Evolutionary conservation across 2,888 invertebrate genomes (phyloP), one percentile per base, ranked within the genome.

Genomic region (Drosophila flavopinicola): DNA sequence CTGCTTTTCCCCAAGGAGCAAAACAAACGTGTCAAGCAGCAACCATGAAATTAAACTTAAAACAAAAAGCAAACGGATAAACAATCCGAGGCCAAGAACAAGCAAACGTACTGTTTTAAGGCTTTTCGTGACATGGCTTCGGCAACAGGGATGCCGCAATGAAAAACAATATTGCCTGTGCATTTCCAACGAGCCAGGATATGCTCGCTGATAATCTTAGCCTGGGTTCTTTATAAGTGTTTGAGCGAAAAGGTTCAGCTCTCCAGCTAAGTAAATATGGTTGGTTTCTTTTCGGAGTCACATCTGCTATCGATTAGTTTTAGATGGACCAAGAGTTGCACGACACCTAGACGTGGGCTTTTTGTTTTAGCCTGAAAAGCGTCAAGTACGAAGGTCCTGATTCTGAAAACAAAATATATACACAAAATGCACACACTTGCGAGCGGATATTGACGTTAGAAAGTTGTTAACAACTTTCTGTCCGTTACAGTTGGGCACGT

Each of bases 21-120:
- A 17, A 5, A 33, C 37, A 30, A 58, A 63, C 60, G 70, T 66
- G 66, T 54, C 65, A 61, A n/a, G 68, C 75, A 59, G 39, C 54
- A 45, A 51, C 71, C 63, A 63, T 63, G 56, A 80, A 80, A 82
- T 77, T 79, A 66, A 78, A 78, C 65, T 80, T 53, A 66, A 57
- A 66, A 61, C 60, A 57, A 48, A 66, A 65, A 54, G 11, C 45
- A 66, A 66, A 44, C 52, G 59, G 54, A 65, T 57, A 77, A 69
- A 66, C 63, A 70, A 57, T 30, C 47, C 68, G 45, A 60, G 48
- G 44, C 42, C 17, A 42, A 60, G 54, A 49, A 70, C 64, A 66
- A 70, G 64, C 63, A 75, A 57, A 53, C 42, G 45, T 49, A 49
- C 35, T 60, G 45, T 49, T 54, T 24, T 13, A 63, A 33, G 32